Base-by-base conservation (phyloP, 1,140 invertebrate species). In the Meloidogyne exigua region DNA sequence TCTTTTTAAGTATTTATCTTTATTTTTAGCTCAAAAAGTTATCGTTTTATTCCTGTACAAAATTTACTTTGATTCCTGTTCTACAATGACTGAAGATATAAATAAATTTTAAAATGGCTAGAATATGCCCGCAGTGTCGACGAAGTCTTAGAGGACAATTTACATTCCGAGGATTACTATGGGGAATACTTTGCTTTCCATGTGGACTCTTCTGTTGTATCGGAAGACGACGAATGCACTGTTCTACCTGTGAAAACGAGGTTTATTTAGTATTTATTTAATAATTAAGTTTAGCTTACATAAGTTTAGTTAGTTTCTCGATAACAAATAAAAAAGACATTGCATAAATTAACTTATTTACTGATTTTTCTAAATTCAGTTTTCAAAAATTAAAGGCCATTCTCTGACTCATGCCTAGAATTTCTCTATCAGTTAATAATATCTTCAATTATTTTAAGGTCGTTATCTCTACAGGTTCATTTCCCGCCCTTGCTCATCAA, bases 191-290 rank as follows among this genome's bases (percentile, higher is more conserved):
- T 44, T 85, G 83, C 71, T 85, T 85, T 69, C 83, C 83, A 18
- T 85, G 83, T 44, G 83, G 83, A 25, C 74, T 85, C 39, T 85
- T 76, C 36, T 85, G 83, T 70, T 85, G 83, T 74, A 49, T 85
- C 64, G 71, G 75, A 44, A 77, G 75, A 49, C 68, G 65, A n/a
- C 28, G 49, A 42, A 68, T 76, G 25, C 77, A 71, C 12, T 84
- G 83, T 57, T 28, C 76, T 11, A 68, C 68, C 15, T 84, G 83
- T 57, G 73, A 82, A 13, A 76, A 73, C 36, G 83, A 84, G 67
- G 83, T 84, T 42, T 80, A 26, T 23, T 62, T 80, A 7, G 39
- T 73, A 28, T 26, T n/a, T n/a, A n/a, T n/a, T n/a, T n/a, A n/a
- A n/a, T n/a, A n/a, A n/a, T n/a, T 66, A 25, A 25, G 9, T 1